Evolutionary conservation across 2,888 invertebrate genomes (phyloP).

Genomic region (Hyles lineata): DNA sequence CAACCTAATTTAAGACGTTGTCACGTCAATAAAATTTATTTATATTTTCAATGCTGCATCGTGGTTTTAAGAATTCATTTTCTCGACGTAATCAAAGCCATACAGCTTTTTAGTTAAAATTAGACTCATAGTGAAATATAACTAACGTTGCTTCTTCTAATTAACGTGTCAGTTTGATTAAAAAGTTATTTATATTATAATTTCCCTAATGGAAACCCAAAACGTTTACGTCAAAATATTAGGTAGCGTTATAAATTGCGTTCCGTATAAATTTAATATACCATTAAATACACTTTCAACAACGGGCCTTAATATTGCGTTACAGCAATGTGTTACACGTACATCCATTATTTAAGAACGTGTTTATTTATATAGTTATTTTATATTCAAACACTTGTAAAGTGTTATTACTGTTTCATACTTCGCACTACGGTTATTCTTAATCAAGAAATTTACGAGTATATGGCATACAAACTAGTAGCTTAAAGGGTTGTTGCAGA

Average conservation of each 20-base stretch:
- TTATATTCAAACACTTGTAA: not conserved
- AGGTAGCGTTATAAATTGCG: slow-evolving; percentile 20
- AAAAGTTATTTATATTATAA: slow-evolving; percentile 25
- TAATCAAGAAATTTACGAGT: too few species aligned
- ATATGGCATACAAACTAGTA: too few species aligned
- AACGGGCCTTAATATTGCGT: slow-evolving; percentile 13
- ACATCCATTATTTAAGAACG: slow-evolving; percentile 13
- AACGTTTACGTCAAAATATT: slow-evolving; percentile 20
- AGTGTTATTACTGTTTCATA: not conserved
- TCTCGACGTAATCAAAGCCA: not conserved
- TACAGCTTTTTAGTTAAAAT: not conserved
- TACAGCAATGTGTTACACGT: slow-evolving; percentile 23
- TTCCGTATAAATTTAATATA: slow-evolving; percentile 17
- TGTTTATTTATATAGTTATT: not conserved
- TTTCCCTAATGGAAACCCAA: not conserved
- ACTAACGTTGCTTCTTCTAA: slow-evolving; percentile 8
- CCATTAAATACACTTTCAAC: slow-evolving; percentile 21
- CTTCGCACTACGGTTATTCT: too few species aligned
- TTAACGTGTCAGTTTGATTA: slow-evolving; percentile 25
- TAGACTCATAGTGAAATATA: not conserved
- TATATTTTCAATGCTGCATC: not conserved
- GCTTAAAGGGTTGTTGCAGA: too few species aligned
- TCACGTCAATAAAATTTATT: not conserved
- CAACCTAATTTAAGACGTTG: too few species aligned
- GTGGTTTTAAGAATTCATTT: not conserved